Evolutionary conservation across 2,113 vertebrate genomes (phyloP).

Genomic region (Hymenochirus boettgeri): DNA sequence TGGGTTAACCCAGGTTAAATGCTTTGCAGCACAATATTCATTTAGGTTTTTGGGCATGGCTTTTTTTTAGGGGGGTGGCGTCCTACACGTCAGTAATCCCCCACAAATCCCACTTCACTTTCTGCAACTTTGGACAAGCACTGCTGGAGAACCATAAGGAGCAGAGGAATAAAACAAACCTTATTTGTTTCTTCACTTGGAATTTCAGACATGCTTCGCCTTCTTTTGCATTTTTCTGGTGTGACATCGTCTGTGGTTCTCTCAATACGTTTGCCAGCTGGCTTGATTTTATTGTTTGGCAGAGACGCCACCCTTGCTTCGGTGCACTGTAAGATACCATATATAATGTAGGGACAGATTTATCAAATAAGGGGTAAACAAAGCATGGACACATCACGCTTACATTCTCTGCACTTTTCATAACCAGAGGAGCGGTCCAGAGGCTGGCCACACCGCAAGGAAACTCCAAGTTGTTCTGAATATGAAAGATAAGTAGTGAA

Average conservation of each 20-base stretch:
- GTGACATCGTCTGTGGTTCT: constrained; percentile 69
- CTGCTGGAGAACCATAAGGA: too few species aligned
- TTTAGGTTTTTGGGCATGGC: too few species aligned
- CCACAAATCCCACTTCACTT: too few species aligned
- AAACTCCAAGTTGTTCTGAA: constrained; percentile 69
- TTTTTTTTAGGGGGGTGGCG: too few species aligned
- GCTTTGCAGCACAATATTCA: too few species aligned
- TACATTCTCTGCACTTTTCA: constrained; percentile 52
- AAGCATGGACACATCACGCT: constrained; percentile 59
- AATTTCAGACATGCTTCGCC: constrained; percentile 64
- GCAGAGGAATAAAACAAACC: too few species aligned
- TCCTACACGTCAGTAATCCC: too few species aligned
- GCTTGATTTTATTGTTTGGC: neutral
- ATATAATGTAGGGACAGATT: neutral
- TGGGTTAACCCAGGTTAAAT: too few species aligned
- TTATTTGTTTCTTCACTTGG: constrained; percentile 24
- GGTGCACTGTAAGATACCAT: neutral
- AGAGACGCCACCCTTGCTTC: neutral
- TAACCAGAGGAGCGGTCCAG: constrained; percentile 86
- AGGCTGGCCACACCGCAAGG: constrained; percentile 76
- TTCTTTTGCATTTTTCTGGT: constrained; percentile 71
- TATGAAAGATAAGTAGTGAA: neutral
- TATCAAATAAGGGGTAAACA: constrained; percentile 48
- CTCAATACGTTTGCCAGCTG: constrained; percentile 69
- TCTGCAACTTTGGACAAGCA: too few species aligned